Conservation (phyloP, 2,888 invertebrate species). For the Noctua fimbriata region DNA sequence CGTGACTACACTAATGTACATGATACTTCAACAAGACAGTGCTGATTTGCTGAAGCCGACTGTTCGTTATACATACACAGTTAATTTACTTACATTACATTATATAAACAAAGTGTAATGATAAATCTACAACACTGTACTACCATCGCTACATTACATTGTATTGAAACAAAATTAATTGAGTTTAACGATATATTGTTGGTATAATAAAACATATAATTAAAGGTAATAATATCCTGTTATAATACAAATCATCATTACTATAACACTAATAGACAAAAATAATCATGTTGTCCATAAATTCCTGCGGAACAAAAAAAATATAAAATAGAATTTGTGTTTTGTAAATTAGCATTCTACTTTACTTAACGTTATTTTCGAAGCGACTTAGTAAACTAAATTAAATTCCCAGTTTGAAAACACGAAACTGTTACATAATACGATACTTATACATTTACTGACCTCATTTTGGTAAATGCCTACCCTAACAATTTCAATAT, state of each 20-base stretch:
- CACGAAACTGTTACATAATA: constrained; percentile 35
- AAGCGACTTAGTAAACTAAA: constrained; percentile 12
- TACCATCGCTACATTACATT: constrained; percentile 37
- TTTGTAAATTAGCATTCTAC: constrained; percentile 20
- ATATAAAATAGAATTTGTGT: constrained; percentile 22
- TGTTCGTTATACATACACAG: constrained; percentile 41
- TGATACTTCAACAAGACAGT: constrained; percentile 69
- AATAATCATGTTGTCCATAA: constrained; percentile 11
- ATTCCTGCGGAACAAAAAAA: constrained; percentile 10
- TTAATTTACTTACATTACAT: constrained; percentile 41
- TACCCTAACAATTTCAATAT: constrained; percentile 58
- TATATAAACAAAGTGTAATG: constrained; percentile 44
- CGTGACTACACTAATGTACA: constrained; percentile 51
- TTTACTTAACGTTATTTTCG: constrained; percentile 32
- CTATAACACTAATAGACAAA: constrained; percentile 21
- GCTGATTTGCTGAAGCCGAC: constrained; percentile 67
- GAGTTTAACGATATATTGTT: constrained; percentile 26
- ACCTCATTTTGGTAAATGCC: constrained; percentile 79
- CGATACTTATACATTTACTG: constrained; percentile 69
- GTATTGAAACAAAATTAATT: constrained; percentile 20
- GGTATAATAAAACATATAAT: constrained; percentile 18
- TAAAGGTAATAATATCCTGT: constrained; percentile 24
- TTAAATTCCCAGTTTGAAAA: constrained; percentile 27
- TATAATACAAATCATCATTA: constrained; percentile 41
- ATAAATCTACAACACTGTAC: constrained; percentile 47